Evolutionary conservation across 1,140 invertebrate species (phyloP).

Genomic region (Coboldia fuscipes): DNA sequence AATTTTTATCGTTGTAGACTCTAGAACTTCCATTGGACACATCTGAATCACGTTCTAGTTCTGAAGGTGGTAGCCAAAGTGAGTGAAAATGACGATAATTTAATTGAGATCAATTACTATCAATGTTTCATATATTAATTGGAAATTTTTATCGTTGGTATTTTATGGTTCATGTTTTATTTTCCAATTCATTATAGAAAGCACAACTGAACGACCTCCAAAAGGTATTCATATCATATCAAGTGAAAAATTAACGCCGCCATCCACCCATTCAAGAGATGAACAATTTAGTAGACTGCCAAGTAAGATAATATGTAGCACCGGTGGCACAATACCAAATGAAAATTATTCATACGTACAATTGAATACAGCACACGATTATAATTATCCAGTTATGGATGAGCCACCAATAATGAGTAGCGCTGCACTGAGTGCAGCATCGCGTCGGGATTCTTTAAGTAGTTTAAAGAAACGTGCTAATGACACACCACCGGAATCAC

Average conservation of each 20-base stretch:
- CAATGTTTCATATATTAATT: too few relatives aligned
- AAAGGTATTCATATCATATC: conserved; percentile 23
- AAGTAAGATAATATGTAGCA: conserved; percentile 6
- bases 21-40: conserved; percentile 58
- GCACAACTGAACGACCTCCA: conserved; percentile 11
- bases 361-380: conserved; percentile 59
- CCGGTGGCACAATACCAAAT: conserved; percentile 11
- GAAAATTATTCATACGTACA: conserved; percentile 72
- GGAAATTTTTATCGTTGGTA: too few relatives aligned
- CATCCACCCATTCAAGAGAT: conserved; percentile 9
- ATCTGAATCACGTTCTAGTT: conserved; percentile 31
- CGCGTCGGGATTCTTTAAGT: conserved; percentile 10
- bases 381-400: conserved; percentile 58
- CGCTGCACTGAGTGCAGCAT: conserved; percentile 28
- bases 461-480: conserved; percentile 34
- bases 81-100: conserved; percentile 4
- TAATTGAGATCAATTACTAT: not conserved
- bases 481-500: conserved; percentile 10
- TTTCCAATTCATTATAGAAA: conserved; percentile 6
- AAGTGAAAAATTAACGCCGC: conserved; percentile 14
- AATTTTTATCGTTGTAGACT: conserved; percentile 30
- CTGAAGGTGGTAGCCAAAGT: conserved; percentile 22
- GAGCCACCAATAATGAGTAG: conserved; percentile 26
- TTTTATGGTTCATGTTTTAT: too few relatives aligned
- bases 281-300: conserved; percentile 1